These are phyloP conservation scores for Felis catus DNA, from an alignment of 2,113 vertebrate species.

Conservation along the genomic window F.catus_Fca126_mat1.0 CM031414.1:104162001-104162500, in stretches of 20 bases:
- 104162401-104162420: neutral
- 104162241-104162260: fast-evolving
- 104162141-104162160: neutral
- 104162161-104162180: neutral
- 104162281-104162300: neutral
- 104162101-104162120: neutral
- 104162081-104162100: neutral
- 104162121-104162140: neutral
- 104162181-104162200: fast-evolving
- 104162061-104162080: fast-evolving
- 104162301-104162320: neutral
- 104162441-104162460: neutral
- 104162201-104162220: fast-evolving
- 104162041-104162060: neutral
- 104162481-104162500: neutral
- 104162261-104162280: fast-evolving
- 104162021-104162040: neutral
- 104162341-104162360: neutral
- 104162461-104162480: neutral
- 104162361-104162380: neutral
- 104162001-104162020: fast-evolving
- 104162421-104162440: neutral
- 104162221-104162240: neutral
- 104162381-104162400: neutral
- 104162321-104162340: neutral